Evolutionary conservation across 2,113 vertebrate species (phyloP).

Genomic region (Melierax canorus): DNA sequence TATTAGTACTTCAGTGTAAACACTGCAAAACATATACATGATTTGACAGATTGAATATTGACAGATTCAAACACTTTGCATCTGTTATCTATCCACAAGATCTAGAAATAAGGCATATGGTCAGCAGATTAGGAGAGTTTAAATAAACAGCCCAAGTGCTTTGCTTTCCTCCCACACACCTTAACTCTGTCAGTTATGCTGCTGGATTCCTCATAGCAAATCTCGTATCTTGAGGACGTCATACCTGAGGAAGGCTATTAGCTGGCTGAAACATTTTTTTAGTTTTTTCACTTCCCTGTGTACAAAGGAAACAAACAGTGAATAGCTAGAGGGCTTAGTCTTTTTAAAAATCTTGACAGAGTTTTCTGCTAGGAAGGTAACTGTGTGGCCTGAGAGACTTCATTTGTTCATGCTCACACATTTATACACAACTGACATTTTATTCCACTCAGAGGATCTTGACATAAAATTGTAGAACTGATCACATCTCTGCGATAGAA

Average conservation of each 20-base stretch:
- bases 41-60: neutral
- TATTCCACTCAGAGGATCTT: neutral
- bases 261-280: conserved; percentile 70
- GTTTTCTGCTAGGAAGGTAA: neutral
- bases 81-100: neutral
- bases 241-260: conserved; percentile 74
- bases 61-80: neutral
- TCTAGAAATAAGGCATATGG: conserved; percentile 53
- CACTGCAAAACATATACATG: neutral
- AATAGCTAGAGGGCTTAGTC: neutral
- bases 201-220: conserved; percentile 15
- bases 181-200: conserved; percentile 41
- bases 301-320: conserved; percentile 30
- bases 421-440: neutral
- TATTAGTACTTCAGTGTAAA: neutral
- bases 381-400: neutral
- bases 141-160: neutral
- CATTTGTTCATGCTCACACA: neutral
- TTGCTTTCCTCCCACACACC: conserved; percentile 49
- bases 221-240: conserved; percentile 17
- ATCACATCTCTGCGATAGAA: neutral
- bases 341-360: neutral
- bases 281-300: conserved; percentile 70
- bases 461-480: neutral
- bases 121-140: conserved; percentile 25